Percentiles rank a stretch among this genome's conserved stretches.
These are phyloP conservation scores for Okapia johnstoni DNA, from an alignment of 2,113 vertebrate genomes.

Conservation along the genomic window DNA sequence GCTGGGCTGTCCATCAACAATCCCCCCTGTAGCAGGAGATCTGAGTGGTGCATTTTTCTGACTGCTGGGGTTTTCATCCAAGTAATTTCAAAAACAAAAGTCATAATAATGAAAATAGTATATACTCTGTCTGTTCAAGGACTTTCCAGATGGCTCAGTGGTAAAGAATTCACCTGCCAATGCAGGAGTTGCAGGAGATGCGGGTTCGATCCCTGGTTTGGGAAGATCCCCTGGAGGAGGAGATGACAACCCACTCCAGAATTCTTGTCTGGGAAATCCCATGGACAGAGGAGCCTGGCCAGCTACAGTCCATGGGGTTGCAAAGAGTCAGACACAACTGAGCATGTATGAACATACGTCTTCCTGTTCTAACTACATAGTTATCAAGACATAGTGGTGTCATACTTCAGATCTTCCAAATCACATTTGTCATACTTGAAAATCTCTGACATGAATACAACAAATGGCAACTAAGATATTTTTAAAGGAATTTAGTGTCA, in stretches of 20 bases:
- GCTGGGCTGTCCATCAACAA: neutral
- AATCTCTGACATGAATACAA: neutral
- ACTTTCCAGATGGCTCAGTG: neutral
- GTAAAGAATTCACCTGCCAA: neutral
- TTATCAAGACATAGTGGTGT: neutral
- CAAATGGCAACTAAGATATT: neutral
- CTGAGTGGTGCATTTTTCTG: neutral
- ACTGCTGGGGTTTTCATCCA: neutral
- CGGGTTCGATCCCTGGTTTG: neutral
- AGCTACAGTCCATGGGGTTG: neutral
- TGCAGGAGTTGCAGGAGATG: neutral
- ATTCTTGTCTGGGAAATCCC: neutral
- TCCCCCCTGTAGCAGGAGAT: neutral
- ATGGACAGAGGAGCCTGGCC: neutral
- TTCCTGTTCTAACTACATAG: neutral
- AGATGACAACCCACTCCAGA: neutral
- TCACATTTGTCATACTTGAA: neutral
- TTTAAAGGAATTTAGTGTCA: neutral
- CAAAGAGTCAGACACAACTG: neutral
- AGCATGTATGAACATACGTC: rapidly evolving
- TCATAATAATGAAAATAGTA: neutral
- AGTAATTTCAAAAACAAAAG: neutral
- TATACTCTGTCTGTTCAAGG: neutral
- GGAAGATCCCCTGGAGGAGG: neutral
- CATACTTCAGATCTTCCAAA: neutral